Conservation (phyloP, 1,140 invertebrate species). For the Panagrolaimus sp. region DNA sequence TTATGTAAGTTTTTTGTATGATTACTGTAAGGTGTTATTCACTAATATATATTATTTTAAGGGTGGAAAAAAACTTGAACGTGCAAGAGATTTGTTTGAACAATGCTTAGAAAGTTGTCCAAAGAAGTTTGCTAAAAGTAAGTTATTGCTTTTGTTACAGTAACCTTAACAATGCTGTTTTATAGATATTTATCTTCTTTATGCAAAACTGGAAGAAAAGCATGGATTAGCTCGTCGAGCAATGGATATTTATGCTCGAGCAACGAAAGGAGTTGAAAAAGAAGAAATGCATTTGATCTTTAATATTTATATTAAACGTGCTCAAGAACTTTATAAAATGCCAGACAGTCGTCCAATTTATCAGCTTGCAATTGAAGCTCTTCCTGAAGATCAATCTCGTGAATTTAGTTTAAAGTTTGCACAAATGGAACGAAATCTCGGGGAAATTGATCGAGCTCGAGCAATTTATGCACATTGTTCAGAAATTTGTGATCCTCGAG, state of each 20-base stretch:
- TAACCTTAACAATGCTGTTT: conserved; percentile 30
- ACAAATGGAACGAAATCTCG: conserved; percentile 93
- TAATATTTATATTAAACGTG: conserved; percentile 97
- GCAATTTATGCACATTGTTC: conserved; percentile 96
- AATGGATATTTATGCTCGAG: conserved; percentile 94
- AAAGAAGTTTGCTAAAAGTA: conserved; percentile 82
- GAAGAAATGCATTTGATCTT: conserved; percentile 95
- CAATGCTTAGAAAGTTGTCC: conserved; percentile 95
- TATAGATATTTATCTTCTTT: conserved; percentile 81
- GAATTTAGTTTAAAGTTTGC: conserved; percentile 94
- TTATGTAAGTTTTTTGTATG: conserved; percentile 66
- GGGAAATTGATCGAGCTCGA: conserved; percentile 91
- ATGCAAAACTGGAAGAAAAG: conserved; percentile 96
- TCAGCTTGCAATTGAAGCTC: conserved; percentile 89
- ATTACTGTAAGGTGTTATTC: background rate
- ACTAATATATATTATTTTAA: conserved; percentile 43
- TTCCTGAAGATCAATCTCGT: conserved; percentile 78
- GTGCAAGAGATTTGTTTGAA: conserved; percentile 94
- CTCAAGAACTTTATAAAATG: conserved; percentile 91
- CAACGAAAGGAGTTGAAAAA: conserved; percentile 79
- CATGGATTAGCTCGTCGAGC: conserved; percentile 92
- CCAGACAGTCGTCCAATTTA: conserved; percentile 94
- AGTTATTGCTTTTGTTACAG: conserved; percentile 30
- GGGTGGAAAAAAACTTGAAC: conserved; percentile 87
- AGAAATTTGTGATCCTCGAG: conserved; percentile 95